A percentile compares a stretch with the other conserved stretches of the same genome.
These are phyloP conservation scores for Dusona sp. DNA, from an alignment of 2,888 invertebrate species.

Conservation along the genomic window DNA sequence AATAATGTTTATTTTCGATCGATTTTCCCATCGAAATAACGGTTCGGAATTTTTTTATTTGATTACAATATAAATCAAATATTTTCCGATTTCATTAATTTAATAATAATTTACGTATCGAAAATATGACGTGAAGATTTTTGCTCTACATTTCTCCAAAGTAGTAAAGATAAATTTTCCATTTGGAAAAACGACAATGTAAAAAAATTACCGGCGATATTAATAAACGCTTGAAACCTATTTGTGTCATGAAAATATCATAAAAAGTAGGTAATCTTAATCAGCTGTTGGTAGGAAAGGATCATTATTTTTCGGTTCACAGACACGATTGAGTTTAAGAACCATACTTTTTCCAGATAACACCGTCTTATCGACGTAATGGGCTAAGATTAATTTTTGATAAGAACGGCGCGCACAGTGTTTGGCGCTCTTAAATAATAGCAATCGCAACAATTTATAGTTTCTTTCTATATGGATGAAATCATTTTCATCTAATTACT, in stretches of 20 bases:
- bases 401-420: background rate
- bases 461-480: background rate
- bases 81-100: background rate
- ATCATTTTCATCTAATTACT: background rate
- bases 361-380: background rate
- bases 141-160: background rate
- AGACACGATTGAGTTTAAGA: background rate
- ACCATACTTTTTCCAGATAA: background rate
- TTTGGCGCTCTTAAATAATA: background rate
- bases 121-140: too few relatives aligned
- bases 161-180: background rate
- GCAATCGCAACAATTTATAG: background rate
- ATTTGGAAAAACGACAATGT: background rate
- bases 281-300: background rate
- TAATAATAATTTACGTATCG: background rate
- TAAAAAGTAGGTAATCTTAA: background rate
- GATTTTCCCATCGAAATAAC: background rate
- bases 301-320: conserved; percentile 7
- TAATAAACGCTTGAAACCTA: background rate
- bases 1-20: background rate
- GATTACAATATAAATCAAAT: background rate
- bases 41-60: background rate
- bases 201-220: background rate
- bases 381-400: background rate
- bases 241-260: background rate